Percentiles rank a stretch among this genome's conserved stretches.
These are phyloP conservation scores for Polydesmus complanatus DNA, from an alignment of 2,888 invertebrate genomes.

Conservation along the genomic window DNA sequence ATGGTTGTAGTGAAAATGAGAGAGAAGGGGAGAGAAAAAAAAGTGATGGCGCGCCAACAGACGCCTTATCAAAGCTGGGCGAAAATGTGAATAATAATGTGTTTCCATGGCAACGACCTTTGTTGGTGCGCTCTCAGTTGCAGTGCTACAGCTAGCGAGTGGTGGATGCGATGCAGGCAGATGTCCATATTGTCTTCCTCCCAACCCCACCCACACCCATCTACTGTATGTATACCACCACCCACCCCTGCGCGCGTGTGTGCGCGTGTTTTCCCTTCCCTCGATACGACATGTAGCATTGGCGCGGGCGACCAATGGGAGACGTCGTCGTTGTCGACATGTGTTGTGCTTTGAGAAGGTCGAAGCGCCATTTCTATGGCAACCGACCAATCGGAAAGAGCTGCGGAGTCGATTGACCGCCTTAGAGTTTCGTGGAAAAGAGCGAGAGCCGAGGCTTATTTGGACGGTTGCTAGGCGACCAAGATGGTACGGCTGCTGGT, in stretches of 20 bases:
- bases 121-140: background rate
- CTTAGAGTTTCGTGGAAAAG: background rate
- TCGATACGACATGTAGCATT: background rate
- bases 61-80: background rate
- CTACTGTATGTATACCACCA: background rate
- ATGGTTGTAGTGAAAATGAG: no score
- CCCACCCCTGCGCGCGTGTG: background rate
- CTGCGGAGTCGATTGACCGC: slow-evolving; percentile 5
- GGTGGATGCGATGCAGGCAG: background rate
- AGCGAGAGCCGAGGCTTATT: background rate
- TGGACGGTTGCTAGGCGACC: background rate
- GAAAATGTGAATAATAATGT: background rate
- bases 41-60: no score
- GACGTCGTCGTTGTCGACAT: background rate
- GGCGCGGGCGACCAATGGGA: background rate
- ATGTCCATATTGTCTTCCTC: background rate
- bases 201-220: background rate
- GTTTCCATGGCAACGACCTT: background rate
- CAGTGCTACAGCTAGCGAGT: background rate
- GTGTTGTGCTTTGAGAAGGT: background rate
- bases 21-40: no score
- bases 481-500: background rate
- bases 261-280: background rate
- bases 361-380: slow-evolving; percentile 5
- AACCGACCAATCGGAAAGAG: slow-evolving; percentile 7